A percentile compares a stretch with the other conserved stretches of the same genome.
Conservation (phyloP, 2,113 vertebrate species). For the Hirundichthys speculiger region DNA sequence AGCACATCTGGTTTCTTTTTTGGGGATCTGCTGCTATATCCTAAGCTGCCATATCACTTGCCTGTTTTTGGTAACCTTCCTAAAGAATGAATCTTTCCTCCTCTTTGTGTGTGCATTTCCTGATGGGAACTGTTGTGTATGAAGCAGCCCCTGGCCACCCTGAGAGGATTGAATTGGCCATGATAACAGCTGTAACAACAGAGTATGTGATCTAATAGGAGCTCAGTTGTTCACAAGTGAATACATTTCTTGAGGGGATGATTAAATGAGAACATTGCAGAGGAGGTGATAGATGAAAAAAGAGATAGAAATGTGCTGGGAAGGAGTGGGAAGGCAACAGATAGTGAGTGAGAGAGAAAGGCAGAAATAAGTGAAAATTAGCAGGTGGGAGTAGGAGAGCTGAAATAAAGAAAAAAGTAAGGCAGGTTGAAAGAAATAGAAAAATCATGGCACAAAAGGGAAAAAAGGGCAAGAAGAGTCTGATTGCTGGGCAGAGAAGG, state of each 20-base stretch:
- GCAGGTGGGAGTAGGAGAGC: slow-evolving; percentile 71
- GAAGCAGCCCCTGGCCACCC: slow-evolving; percentile 45
- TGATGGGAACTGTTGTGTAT: slow-evolving; percentile 40
- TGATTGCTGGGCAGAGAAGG: slow-evolving; percentile 48
- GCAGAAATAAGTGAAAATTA: slow-evolving; percentile 73
- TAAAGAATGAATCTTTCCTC: slow-evolving; percentile 13
- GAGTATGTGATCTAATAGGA: slow-evolving; percentile 71
- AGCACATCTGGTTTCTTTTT: slow-evolving; percentile 23
- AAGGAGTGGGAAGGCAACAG: slow-evolving; percentile 71
- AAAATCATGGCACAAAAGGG: slow-evolving; percentile 36
- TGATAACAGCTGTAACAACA: slow-evolving; percentile 70
- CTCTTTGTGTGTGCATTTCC: slow-evolving; percentile 24
- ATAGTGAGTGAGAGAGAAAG: slow-evolving; percentile 56
- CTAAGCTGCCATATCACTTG: background rate
- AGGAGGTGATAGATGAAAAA: slow-evolving; percentile 82
- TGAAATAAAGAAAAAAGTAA: slow-evolving; percentile 57
- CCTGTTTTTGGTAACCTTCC: slow-evolving; percentile 14
- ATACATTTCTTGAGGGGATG: slow-evolving; percentile 82
- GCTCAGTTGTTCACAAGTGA: slow-evolving; percentile 74
- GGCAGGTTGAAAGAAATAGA: slow-evolving; percentile 56
- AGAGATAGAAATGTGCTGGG: slow-evolving; percentile 69
- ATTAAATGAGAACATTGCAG: slow-evolving; percentile 84
- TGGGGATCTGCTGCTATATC: slow-evolving; percentile 10
- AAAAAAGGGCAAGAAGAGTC: slow-evolving; percentile 27
- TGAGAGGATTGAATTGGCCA: slow-evolving; percentile 63